A percentile compares a stretch with the other conserved stretches of the same genome.
Evolutionary conservation across 92 coral and sea anemone genomes (phyloP).

Genomic region (Parazoanthus darwini): DNA sequence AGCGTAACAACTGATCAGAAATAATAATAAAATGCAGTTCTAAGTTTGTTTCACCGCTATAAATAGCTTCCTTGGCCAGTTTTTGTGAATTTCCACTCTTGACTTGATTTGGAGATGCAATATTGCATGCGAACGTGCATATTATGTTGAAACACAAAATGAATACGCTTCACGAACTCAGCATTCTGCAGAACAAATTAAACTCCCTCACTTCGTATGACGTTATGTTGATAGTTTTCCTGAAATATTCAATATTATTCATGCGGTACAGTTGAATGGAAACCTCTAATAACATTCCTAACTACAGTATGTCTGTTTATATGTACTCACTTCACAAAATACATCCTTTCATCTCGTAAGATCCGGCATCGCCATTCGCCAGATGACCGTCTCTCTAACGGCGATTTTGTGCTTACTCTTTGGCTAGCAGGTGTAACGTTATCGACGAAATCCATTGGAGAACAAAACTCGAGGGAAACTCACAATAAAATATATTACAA

Average conservation of each 20-base stretch:
- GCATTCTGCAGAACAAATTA: background rate
- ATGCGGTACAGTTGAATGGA: background rate
- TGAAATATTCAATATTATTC: too few relatives aligned
- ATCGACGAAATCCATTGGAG: constrained; percentile 32
- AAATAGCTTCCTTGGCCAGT: background rate
- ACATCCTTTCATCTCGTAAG: constrained; percentile 19
- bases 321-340: constrained; percentile 38
- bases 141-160: too few relatives aligned
- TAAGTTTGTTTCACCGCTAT: background rate
- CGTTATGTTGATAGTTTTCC: background rate
- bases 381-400: background rate
- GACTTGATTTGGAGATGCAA: background rate
- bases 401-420: constrained; percentile 1
- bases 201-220: background rate
- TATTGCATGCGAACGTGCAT: background rate
- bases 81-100: background rate
- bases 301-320: background rate
- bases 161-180: background rate
- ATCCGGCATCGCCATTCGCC: constrained; percentile 34
- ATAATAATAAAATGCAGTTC: background rate
- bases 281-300: background rate
- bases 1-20: background rate
- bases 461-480: background rate
- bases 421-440: constrained; percentile 23
- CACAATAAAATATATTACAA: constrained; percentile 10